Evolutionary conservation across 2,888 invertebrate species (phyloP).

Genomic region (Lampropteryx suffumata): DNA sequence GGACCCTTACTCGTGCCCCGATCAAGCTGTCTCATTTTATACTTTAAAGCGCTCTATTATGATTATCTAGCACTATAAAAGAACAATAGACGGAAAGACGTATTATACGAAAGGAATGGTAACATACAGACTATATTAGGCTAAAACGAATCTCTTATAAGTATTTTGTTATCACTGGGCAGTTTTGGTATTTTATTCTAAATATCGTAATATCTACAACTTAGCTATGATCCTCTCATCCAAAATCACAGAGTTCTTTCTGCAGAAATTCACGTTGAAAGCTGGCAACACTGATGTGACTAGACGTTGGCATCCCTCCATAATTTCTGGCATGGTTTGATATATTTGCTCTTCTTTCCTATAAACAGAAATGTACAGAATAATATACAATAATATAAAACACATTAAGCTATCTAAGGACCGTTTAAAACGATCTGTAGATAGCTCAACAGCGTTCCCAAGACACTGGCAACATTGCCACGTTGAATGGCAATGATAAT

Average conservation of each 20-base stretch:
- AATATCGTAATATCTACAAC: slow-evolving; percentile 38
- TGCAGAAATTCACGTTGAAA: slow-evolving; percentile 49
- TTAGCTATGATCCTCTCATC: slow-evolving; percentile 43
- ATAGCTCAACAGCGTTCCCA: too few relatives aligned
- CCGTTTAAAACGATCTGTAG: too few relatives aligned
- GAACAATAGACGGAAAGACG: neutral
- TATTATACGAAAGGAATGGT: too few relatives aligned
- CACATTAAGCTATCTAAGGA: too few relatives aligned
- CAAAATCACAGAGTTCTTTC: slow-evolving; percentile 54
- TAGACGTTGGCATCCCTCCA: slow-evolving; percentile 49
- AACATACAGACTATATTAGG: too few relatives aligned
- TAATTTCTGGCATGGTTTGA: slow-evolving; percentile 42
- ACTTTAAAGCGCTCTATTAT: neutral
- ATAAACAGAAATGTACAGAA: neutral
- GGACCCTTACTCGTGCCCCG: too few relatives aligned
- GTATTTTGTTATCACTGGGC: neutral
- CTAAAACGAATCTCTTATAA: neutral
- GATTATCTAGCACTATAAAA: neutral
- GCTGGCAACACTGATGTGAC: slow-evolving; percentile 53
- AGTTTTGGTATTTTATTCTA: neutral
- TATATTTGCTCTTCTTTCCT: slow-evolving; percentile 50
- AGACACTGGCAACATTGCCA: too few relatives aligned
- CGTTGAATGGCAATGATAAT: too few relatives aligned
- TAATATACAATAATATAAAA: neutral
- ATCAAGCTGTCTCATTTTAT: slow-evolving; percentile 1